A percentile compares a stretch with the other conserved stretches of the same genome.
phyloP scores from a whole-genome alignment of 1,140 invertebrate genomes.

The Brachionus angularis region DNA sequence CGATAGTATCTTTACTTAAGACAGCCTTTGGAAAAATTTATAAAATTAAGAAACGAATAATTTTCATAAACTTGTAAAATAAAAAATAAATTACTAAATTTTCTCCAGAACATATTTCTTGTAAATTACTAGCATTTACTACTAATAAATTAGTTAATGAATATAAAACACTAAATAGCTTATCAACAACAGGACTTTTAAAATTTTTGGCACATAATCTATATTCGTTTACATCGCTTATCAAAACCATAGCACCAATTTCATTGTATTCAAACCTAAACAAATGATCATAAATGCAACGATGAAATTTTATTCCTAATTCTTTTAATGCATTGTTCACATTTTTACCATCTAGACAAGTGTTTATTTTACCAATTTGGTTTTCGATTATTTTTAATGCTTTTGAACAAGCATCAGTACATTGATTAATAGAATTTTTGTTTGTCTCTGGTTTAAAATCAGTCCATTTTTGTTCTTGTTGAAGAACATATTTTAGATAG shows the following conservation, averaged over 20 bases:
- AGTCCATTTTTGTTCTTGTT: conserved; percentile 87
- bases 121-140: conserved; percentile 90
- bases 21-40: conserved; percentile 67
- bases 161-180: conserved; percentile 87
- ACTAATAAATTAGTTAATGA: conserved; percentile 89
- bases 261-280: conserved; percentile 91
- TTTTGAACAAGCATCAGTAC: conserved; percentile 73
- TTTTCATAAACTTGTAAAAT: not conserved
- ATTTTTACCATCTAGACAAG: conserved; percentile 87
- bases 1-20: conserved; percentile 75
- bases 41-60: conserved; percentile 43
- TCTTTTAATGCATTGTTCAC: conserved; percentile 78
- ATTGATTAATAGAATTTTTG: conserved; percentile 45
- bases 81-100: conserved; percentile 67
- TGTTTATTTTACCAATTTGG: conserved; percentile 73
- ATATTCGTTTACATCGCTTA: conserved; percentile 94
- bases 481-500: conserved; percentile 83
- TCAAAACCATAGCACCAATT: conserved; percentile 88
- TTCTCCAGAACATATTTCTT: conserved; percentile 87
- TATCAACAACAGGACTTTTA: conserved; percentile 70
- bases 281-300: conserved; percentile 90
- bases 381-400: conserved; percentile 78
- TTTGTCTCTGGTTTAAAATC: conserved; percentile 85
- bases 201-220: conserved; percentile 74
- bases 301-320: conserved; percentile 80